Base-by-base conservation (phyloP, 2,797 vertebrate species). In the Micrastur ruficollis region DNA sequence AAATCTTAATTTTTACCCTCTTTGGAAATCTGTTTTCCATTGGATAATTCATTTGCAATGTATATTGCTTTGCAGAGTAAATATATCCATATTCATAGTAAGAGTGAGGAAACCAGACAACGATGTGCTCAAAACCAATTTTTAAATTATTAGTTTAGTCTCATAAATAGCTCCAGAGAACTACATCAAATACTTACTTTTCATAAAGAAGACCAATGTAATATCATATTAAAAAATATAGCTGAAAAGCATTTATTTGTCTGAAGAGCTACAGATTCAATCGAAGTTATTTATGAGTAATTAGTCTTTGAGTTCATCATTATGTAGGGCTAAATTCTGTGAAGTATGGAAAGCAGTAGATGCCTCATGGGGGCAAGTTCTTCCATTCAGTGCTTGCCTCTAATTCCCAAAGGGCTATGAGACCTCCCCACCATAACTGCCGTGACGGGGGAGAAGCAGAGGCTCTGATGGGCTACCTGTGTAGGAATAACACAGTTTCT, bases 81-180 rank as follows among this genome's bases (percentile, higher is more conserved):
- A 89, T 85, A 70, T 42, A 84, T 61, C 21, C 18, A 72, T 75
- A 89, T 84, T 83, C 32, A 75, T 62, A 81, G 11, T 31, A 58
- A 71, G 17, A 68, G 9, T 44, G 23, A 81, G 12, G 21, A 89
- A 89, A 79, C 3, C 17, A 84, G 70, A 59, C 18, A 90, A 76
- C 10, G 7, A 23, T 46, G 26, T 62, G 34, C 31, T 74, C 32
- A 90, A 85, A 78, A 49, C 1, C 32, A 71, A 36, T 46, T 86
- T 86, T 93, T 61, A 61, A 93, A 74, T n/a, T 1, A 67, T 62
- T 88, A 76, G 2, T 86, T 94, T 74, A 88, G 42, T 91, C 56
- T 95, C 16, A 46, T 38, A 82, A 90, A 79, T 79, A 79, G 26
- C 31, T 86, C 14, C 58, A 86, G 61, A 86, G 61, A 90, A 81